These are phyloP conservation scores for Ranitomeya variabilis DNA, from an alignment of 2,113 vertebrate genomes.

Conservation along the genomic window DNA sequence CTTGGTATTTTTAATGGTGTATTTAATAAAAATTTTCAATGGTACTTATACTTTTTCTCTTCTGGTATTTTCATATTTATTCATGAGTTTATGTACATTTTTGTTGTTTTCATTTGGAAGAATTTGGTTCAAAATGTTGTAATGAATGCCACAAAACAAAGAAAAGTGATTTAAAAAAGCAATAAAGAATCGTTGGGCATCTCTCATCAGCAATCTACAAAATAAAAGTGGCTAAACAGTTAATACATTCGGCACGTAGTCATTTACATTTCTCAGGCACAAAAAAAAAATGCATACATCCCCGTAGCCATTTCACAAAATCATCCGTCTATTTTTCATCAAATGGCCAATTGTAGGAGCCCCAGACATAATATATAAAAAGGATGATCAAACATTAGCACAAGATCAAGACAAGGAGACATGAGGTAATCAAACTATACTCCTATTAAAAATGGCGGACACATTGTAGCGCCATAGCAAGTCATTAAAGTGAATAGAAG, in stretches of 20 bases:
- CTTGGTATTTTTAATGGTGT: too few species aligned
- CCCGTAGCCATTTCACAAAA: neutral
- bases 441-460: constrained; percentile 22
- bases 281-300: neutral
- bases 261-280: neutral
- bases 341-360: constrained; percentile 5
- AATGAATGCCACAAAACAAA: too few species aligned
- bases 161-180: too few species aligned
- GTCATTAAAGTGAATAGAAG: neutral
- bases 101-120: too few species aligned
- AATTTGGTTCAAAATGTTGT: too few species aligned
- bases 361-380: constrained; percentile 39
- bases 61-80: too few species aligned
- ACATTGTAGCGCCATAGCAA: neutral
- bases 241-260: neutral
- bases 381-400: constrained; percentile 13
- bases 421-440: constrained; percentile 19
- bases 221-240: neutral
- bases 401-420: constrained; percentile 36
- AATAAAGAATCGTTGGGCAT: neutral
- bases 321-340: neutral
- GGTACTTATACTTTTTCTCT: too few species aligned
- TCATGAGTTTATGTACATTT: too few species aligned
- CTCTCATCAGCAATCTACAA: neutral
- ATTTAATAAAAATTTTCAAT: too few species aligned